These are phyloP conservation scores for Boleophthalmus pectinirostris DNA, from an alignment of 2,113 vertebrate genomes.

Conservation along the genomic window DNA sequence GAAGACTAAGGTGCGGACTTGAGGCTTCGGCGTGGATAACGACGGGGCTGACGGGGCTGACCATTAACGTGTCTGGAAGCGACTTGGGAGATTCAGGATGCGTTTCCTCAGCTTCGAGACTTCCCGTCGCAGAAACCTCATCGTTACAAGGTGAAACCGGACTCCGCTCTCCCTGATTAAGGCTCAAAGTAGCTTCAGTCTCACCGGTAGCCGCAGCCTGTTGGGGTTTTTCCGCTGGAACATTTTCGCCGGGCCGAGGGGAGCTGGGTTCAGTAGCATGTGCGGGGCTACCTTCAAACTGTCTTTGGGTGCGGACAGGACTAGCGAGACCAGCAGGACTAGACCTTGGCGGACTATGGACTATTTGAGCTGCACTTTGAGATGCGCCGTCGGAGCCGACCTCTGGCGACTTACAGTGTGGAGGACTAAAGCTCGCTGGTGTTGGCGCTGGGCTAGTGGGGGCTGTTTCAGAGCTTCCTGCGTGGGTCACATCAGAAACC, in stretches of 20 bases:
- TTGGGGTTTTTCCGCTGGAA: conserved; percentile 1
- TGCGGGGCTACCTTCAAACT: conserved; percentile 27
- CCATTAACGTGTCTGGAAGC: background rate
- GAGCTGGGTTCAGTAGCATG: conserved; percentile 35
- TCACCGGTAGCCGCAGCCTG: background rate
- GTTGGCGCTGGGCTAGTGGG: conserved; percentile 24
- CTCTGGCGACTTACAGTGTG: conserved; percentile 41
- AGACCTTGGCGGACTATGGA: conserved; percentile 39
- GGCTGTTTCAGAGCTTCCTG: conserved; percentile 16
- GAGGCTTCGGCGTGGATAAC: background rate
- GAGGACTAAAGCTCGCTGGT: conserved; percentile 36
- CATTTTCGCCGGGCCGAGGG: conserved; percentile 27
- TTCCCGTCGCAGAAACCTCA: background rate
- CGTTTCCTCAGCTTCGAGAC: background rate
- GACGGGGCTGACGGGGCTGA: background rate
- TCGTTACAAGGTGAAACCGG: background rate
- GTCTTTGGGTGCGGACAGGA: conserved; percentile 41
- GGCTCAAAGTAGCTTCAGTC: conserved; percentile 24
- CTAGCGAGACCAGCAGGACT: conserved; percentile 62
- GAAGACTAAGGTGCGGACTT: background rate
- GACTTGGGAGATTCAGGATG: conserved; percentile 9
- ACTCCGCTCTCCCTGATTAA: background rate
- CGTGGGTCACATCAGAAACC: background rate
- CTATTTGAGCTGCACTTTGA: conserved; percentile 18
- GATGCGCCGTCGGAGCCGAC: conserved; percentile 7